Percentiles rank a stretch among this genome's conserved stretches.
Conservation (phyloP, 1,140 invertebrate species). For the Hycleus cichorii region DNA sequence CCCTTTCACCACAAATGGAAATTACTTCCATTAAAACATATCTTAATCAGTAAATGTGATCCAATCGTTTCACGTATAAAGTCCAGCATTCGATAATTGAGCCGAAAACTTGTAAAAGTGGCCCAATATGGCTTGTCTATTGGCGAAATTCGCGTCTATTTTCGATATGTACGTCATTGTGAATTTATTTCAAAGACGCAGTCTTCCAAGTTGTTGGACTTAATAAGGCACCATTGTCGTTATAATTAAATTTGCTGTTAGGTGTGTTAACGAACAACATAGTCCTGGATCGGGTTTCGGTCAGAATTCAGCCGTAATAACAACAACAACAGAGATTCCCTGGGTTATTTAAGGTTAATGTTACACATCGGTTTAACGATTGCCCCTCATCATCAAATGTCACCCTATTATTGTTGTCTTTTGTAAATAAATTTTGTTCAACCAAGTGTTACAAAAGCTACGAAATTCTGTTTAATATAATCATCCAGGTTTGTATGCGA, state of each 20-base stretch:
- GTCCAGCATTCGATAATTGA: no score
- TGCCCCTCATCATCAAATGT: constrained; percentile 13
- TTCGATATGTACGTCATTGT: no score
- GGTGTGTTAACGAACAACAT: constrained; percentile 12
- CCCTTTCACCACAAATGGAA: no score
- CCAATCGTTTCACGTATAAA: no score
- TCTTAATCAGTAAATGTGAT: no score
- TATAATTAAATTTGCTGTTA: constrained; percentile 11
- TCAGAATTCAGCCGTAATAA: neutral
- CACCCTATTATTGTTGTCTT: constrained; percentile 5
- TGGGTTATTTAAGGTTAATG: constrained; percentile 13
- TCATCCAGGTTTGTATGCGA: no score
- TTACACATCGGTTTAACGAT: constrained; percentile 13
- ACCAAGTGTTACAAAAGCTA: constrained; percentile 1
- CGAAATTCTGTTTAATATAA: no score
- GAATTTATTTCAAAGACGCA: no score
- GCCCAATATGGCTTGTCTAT: no score
- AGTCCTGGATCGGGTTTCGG: constrained; percentile 1
- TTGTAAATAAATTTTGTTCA: neutral
- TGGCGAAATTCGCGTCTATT: no score
- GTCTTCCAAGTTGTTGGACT: neutral
- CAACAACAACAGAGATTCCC: constrained; percentile 2
- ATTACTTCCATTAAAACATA: no score
- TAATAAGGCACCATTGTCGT: constrained; percentile 9
- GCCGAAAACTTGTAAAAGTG: no score